Base-by-base conservation (phyloP, 2,888 invertebrate species). In the Lithophane semibrunnea region DNA sequence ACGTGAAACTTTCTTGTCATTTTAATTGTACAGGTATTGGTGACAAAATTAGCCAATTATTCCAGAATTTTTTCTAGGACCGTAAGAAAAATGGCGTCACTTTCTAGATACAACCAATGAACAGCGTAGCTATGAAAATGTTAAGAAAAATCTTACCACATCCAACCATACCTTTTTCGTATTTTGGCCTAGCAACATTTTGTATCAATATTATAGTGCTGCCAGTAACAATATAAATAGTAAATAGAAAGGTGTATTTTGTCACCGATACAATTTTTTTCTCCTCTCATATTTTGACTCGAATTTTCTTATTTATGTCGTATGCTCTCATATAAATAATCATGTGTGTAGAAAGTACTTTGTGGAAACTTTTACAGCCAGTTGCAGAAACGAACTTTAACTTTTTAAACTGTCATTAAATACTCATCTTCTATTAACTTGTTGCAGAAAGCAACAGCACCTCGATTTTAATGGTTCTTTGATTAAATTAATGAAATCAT, bases 1-100 rank as follows among this genome's bases (percentile, higher is more conserved):
- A 88, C 64, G 80, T 76, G 72, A 76, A 61, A 77, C 12, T 65
- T 75, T 82, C 82, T 70, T 77, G 67, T 60, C 67, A 42, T 77
- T 75, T 66, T 79, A 52, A 66, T 80, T 79, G 4, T 67, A 66
- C 1, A 12, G 0, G 42, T 68, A 42, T 63, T 44, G 44, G 21
- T 75, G 73, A 61, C 67, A 73, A 71, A 84, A 67, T 52, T 21
- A 21, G 18, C 21, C 18, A 0, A 49, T 18, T 52, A 9, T 52
- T 52, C 18, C 18, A 18, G 18, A 2, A 18, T 52, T 21, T 18
- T 8, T 52, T 21, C 7, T 52, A 52, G 18, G 52, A 18, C 52
- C 18, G 0, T 18, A 52, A 18, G 52, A 8, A 52, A 52, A 52
- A 49, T 49, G 52, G 18, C 18, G 52, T 2, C 7, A 8, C 18